phyloP scores from a whole-genome alignment of 2,113 vertebrate genomes.

The Crotalus tigris region DNA sequence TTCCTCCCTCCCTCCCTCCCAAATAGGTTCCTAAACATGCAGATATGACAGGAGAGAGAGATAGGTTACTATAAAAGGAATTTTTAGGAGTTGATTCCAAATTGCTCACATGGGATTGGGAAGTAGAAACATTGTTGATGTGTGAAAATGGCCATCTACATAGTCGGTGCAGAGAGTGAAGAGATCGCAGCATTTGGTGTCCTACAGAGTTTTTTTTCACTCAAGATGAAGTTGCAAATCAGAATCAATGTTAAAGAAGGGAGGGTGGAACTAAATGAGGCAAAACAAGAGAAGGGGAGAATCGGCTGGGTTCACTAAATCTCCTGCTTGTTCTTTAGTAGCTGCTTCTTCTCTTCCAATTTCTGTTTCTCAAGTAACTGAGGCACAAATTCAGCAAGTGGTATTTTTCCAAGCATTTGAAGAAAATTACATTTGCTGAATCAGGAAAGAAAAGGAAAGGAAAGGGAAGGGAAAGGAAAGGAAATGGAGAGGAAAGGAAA shows the following conservation, averaged over 20 bases:
- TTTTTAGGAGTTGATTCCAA: neutral
- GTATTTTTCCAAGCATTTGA: neutral
- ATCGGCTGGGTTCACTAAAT: rapidly evolving
- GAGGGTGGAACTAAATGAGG: neutral
- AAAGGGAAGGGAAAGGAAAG: no score
- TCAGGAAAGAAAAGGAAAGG: no score
- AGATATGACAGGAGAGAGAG: neutral
- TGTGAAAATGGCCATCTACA: neutral
- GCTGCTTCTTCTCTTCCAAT: neutral
- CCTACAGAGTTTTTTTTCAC: neutral
- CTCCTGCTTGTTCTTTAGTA: neutral
- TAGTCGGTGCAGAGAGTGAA: neutral
- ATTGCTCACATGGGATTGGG: neutral
- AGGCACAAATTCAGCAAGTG: neutral
- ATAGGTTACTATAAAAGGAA: neutral
- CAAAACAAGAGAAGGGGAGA: neutral
- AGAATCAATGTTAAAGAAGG: neutral
- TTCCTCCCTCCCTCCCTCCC: no score
- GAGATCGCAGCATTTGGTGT: neutral
- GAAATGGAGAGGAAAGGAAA: neutral
- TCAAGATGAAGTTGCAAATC: neutral
- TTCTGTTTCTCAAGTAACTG: neutral
- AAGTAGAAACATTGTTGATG: neutral
- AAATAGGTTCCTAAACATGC: neutral
- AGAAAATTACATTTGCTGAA: neutral